Conservation (phyloP, 1,140 invertebrate genomes). For the Hyles vespertilio region DNA sequence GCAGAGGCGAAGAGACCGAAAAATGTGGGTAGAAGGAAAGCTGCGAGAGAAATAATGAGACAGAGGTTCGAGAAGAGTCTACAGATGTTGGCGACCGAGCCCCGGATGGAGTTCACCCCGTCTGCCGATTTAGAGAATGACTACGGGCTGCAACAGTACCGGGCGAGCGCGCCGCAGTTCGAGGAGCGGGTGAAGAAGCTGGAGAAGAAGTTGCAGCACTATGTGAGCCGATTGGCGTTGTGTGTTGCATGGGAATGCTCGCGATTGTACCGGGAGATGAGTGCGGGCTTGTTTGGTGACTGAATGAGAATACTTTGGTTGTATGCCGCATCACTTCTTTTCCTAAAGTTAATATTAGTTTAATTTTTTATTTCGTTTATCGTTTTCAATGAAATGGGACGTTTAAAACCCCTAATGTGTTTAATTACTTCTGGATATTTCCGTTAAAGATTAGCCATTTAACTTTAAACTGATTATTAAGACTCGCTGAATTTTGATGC, state of each 20-base stretch:
- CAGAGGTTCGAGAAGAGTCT: slow-evolving; percentile 62
- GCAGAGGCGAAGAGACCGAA: slow-evolving; percentile 40
- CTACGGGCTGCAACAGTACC: slow-evolving; percentile 74
- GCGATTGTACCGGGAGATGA: neutral
- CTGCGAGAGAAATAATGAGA: slow-evolving; percentile 53
- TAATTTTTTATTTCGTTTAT: too few relatives aligned
- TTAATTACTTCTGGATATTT: too few relatives aligned
- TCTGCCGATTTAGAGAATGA: slow-evolving; percentile 55
- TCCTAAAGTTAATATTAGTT: too few relatives aligned
- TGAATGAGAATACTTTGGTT: slow-evolving; percentile 2
- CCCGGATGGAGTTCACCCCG: slow-evolving; percentile 36
- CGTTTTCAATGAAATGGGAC: too few relatives aligned
- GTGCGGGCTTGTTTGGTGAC: neutral
- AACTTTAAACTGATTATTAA: too few relatives aligned
- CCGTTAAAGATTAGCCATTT: too few relatives aligned
- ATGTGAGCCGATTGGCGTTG: slow-evolving; percentile 58
- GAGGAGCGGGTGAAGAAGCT: slow-evolving; percentile 57
- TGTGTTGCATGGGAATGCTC: slow-evolving; percentile 46
- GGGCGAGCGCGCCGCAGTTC: slow-evolving; percentile 67
- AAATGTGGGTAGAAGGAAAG: slow-evolving; percentile 39
- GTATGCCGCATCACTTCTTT: too few relatives aligned
- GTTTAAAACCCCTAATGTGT: too few relatives aligned
- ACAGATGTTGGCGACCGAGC: slow-evolving; percentile 55
- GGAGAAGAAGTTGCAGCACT: slow-evolving; percentile 60
- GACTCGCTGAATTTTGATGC: too few relatives aligned